Conservation (phyloP, 2,113 vertebrate species). For the Neotoma lepida region DNA sequence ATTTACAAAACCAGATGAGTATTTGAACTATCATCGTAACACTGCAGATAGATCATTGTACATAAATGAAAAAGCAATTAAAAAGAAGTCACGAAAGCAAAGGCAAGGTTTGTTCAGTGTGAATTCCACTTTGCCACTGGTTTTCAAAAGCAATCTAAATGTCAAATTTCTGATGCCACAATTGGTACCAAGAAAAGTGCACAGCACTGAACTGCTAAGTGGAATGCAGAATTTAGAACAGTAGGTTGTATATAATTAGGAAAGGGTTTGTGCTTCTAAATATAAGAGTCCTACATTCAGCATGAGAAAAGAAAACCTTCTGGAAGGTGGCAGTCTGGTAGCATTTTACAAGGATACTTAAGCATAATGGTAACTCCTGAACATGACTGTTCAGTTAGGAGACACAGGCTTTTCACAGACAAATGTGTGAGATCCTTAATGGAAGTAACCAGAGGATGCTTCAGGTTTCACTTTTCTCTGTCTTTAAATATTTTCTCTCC, state of each 20-base stretch:
- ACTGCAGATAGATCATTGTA: neutral
- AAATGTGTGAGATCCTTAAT: slow-evolving; percentile 29
- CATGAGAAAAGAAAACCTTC: slow-evolving; percentile 57
- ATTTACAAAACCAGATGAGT: neutral
- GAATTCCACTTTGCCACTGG: slow-evolving; percentile 55
- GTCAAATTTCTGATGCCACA: slow-evolving; percentile 78
- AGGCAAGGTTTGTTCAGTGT: slow-evolving; percentile 55
- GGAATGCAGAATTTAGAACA: slow-evolving; percentile 78
- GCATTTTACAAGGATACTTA: slow-evolving; percentile 50
- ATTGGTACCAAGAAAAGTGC: slow-evolving; percentile 75
- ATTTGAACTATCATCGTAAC: neutral
- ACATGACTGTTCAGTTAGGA: slow-evolving; percentile 30
- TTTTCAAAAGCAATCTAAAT: slow-evolving; percentile 76
- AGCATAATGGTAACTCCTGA: slow-evolving; percentile 40
- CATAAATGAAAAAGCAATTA: slow-evolving; percentile 25
- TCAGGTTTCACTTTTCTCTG: neutral
- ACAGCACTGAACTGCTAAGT: slow-evolving; percentile 77
- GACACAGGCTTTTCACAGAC: slow-evolving; percentile 28
- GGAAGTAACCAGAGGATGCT: slow-evolving; percentile 12
- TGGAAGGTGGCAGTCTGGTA: slow-evolving; percentile 38
- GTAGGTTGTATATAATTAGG: slow-evolving; percentile 76
- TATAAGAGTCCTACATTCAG: slow-evolving; percentile 75
- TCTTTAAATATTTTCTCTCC: slow-evolving; percentile 36
- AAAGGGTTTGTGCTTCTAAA: slow-evolving; percentile 74
- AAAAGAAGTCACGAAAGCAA: slow-evolving; percentile 38